A percentile compares a stretch with the other conserved stretches of the same genome.
phyloP scores from a whole-genome alignment of 2,113 vertebrate genomes.

The Sakesphorus luctuosus region DNA sequence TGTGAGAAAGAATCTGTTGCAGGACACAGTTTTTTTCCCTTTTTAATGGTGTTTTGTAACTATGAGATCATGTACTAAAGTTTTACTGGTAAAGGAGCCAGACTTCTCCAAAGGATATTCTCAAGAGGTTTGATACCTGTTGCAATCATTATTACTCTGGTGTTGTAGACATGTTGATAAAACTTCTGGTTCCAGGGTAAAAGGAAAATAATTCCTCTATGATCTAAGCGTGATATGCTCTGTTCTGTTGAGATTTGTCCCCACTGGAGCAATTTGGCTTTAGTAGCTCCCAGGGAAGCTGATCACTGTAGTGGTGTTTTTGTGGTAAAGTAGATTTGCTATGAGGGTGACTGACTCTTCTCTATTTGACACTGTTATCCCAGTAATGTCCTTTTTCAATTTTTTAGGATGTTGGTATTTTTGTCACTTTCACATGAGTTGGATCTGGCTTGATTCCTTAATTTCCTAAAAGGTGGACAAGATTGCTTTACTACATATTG shows the following conservation, averaged over 20 bases:
- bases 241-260: background rate
- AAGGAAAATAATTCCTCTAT: background rate
- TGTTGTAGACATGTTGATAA: background rate
- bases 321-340: background rate
- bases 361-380: background rate
- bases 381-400: background rate
- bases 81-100: background rate
- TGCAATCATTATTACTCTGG: background rate
- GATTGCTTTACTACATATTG: background rate
- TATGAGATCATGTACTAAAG: background rate
- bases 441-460: background rate
- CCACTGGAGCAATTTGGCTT: background rate
- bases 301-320: background rate
- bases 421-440: background rate
- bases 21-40: background rate
- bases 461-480: background rate
- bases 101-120: background rate
- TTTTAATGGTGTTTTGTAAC: background rate
- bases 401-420: background rate
- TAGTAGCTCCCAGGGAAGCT: background rate
- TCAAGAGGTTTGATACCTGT: background rate
- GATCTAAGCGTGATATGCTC: background rate
- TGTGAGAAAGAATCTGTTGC: background rate
- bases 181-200: background rate
- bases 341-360: background rate